Evolutionary conservation across 2,888 invertebrate species (phyloP).

Genomic region (Exephanes ischioxanthus): DNA sequence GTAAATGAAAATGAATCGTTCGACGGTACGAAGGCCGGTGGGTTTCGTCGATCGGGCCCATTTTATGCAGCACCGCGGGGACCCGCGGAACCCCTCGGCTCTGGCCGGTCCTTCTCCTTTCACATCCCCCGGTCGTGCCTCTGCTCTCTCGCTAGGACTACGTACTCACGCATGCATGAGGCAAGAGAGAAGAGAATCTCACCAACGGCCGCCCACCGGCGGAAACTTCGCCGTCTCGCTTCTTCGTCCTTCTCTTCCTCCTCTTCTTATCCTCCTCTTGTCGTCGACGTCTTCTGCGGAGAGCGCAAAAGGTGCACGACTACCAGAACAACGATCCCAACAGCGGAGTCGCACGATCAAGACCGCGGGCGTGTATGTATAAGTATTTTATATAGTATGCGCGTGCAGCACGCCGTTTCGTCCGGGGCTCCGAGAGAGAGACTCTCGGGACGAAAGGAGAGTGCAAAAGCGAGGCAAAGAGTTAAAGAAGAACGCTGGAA

Average conservation of each 20-base stretch:
- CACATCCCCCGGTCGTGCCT: conserved; percentile 26
- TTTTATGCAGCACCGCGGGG: conserved; percentile 17
- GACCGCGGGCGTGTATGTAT: conserved; percentile 51
- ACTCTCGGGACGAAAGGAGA: conserved; percentile 66
- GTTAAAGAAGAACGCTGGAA: conserved; percentile 83
- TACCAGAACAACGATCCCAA: conserved; percentile 64
- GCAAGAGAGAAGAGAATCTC: conserved; percentile 24
- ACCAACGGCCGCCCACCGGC: conserved; percentile 48
- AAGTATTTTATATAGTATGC: conserved; percentile 54
- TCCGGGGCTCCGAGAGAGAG: conserved; percentile 40
- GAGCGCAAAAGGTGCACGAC: conserved; percentile 61
- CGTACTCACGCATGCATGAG: conserved; percentile 59
- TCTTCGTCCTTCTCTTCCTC: conserved; percentile 11
- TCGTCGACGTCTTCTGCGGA: conserved; percentile 58
- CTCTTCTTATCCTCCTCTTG: conserved; percentile 21
- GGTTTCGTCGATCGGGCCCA: conserved; percentile 1
- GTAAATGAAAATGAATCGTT: conserved; percentile 19
- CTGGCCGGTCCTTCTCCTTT: neutral
- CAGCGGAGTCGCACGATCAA: conserved; percentile 61
- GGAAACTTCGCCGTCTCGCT: conserved; percentile 51
- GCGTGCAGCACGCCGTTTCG: conserved; percentile 64
- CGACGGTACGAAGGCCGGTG: neutral
- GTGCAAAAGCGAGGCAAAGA: conserved; percentile 80
- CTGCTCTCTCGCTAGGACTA: conserved; percentile 21
- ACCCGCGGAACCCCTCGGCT: neutral